phyloP scores from a whole-genome alignment of 1,140 invertebrate species.

The Aphelenchoides fujianensis region DNA sequence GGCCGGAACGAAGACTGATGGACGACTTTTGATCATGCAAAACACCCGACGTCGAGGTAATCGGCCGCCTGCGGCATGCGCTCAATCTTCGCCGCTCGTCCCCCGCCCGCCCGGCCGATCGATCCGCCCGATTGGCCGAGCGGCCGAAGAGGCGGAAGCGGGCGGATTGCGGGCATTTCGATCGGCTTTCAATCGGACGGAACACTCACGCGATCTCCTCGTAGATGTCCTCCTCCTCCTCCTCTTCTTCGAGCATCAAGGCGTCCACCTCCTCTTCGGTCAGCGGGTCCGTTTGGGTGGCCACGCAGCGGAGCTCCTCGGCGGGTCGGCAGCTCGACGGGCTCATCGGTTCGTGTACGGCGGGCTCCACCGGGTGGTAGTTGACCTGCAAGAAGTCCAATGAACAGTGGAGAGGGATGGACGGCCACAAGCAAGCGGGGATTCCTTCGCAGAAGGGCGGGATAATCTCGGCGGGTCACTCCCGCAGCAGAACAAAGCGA shows the following conservation, averaged over 20 bases:
- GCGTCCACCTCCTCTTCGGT: neutral
- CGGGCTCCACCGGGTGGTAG: too few relatives aligned
- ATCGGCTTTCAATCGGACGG: neutral
- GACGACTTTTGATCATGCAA: neutral
- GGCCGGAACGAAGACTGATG: neutral
- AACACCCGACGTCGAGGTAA: neutral
- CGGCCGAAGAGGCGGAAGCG: neutral
- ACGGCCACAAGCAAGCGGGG: too few relatives aligned
- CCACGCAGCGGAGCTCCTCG: neutral
- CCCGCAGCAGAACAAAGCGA: too few relatives aligned
- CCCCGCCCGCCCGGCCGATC: neutral
- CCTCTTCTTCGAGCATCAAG: neutral
- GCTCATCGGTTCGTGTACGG: too few relatives aligned
- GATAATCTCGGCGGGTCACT: too few relatives aligned
- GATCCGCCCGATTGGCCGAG: neutral
- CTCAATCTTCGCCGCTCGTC: too few relatives aligned
- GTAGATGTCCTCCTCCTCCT: constrained; percentile 5
- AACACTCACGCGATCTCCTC: constrained; percentile 1
- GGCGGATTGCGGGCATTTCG: neutral
- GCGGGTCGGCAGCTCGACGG: neutral
- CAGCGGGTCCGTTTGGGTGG: constrained; percentile 3
- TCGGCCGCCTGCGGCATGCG: neutral
- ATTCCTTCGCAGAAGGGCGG: too few relatives aligned
- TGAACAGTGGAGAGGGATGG: too few relatives aligned
- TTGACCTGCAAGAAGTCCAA: too few relatives aligned